Percentiles rank a stretch among this genome's conserved stretches.
These are phyloP conservation scores for Eucriotettix oculatus DNA, from an alignment of 2,888 invertebrate species.

Conservation along the genomic window DNA sequence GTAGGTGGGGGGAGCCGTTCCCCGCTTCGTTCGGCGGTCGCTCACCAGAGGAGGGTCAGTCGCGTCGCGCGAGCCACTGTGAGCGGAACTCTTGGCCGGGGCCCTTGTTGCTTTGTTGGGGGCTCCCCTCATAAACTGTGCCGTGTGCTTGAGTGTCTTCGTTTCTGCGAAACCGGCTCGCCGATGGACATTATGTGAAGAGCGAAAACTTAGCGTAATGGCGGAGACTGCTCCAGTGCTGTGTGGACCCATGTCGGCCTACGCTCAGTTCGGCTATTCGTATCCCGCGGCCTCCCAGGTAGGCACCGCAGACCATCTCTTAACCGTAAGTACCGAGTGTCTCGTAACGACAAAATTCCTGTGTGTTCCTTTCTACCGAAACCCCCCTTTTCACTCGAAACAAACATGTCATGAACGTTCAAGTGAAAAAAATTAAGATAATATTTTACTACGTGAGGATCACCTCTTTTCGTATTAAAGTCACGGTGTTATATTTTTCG, in stretches of 20 bases:
- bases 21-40: not conserved
- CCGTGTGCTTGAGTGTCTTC: too few species aligned
- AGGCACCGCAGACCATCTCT: constrained; percentile 23
- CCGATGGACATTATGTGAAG: too few species aligned
- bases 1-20: not conserved
- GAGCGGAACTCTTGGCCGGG: not conserved
- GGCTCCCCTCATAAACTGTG: too few species aligned
- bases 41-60: not conserved
- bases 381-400: too few species aligned
- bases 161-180: too few species aligned
- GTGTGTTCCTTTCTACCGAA: too few species aligned
- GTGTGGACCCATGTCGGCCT: constrained; percentile 45
- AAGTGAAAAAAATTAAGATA: too few species aligned
- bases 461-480: too few species aligned
- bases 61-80: not conserved
- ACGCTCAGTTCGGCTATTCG: constrained; percentile 83
- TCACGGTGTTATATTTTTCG: too few species aligned
- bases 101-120: not conserved
- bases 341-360: too few species aligned
- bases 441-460: too few species aligned
- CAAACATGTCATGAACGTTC: too few species aligned
- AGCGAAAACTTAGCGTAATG: not conserved
- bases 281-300: constrained; percentile 89
- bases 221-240: not conserved
- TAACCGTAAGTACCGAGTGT: not conserved